Conservation (phyloP, 2,888 invertebrate species). For the Dermolepida albohirtum region DNA sequence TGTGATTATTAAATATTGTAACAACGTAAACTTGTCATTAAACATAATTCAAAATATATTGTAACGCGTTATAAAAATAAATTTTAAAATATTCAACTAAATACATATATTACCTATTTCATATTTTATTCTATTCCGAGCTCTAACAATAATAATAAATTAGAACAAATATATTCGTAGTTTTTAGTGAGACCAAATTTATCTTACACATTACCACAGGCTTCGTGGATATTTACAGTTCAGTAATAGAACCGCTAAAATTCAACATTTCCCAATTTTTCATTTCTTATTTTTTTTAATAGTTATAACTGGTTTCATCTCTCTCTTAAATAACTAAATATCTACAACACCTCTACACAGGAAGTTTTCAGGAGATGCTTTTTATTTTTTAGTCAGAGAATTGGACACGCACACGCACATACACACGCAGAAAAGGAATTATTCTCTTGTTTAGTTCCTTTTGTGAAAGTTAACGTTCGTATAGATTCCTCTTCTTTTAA, state of each 20-base stretch:
- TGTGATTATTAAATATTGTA: no score
- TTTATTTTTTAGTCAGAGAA: background rate
- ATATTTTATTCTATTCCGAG: no score
- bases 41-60: no score
- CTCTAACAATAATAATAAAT: constrained; percentile 55
- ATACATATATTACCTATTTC: constrained; percentile 41
- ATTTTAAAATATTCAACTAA: no score
- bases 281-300: no score
- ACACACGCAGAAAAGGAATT: constrained; percentile 12
- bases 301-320: constrained; percentile 21
- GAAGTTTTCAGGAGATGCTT: constrained; percentile 2
- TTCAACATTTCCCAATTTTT: no score
- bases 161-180: constrained; percentile 60
- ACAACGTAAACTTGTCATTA: no score
- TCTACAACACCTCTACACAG: constrained; percentile 41
- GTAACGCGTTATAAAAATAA: no score
- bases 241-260: background rate
- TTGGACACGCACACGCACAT: constrained; percentile 1
- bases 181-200: constrained; percentile 60
- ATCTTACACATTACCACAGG: constrained; percentile 43
- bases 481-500: constrained; percentile 36
- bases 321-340: constrained; percentile 23
- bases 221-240: constrained; percentile 28
- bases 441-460: background rate
- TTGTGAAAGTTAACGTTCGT: constrained; percentile 6